phyloP scores from a whole-genome alignment of 2,888 invertebrate genomes.

The Pterobdella sp. region DNA sequence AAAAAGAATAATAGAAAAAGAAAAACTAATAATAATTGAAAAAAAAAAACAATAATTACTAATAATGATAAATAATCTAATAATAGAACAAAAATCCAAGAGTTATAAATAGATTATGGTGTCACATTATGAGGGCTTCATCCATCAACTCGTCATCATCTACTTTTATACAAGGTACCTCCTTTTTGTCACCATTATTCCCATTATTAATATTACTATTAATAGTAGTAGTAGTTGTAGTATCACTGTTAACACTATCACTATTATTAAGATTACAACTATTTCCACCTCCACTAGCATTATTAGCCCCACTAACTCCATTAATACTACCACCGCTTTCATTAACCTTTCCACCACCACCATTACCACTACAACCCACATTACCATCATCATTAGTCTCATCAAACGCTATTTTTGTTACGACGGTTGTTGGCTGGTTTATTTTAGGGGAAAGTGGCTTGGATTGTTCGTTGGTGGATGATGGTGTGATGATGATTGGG shows the following conservation, averaged over 20 bases:
- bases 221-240: neutral
- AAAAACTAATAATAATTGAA: too few relatives aligned
- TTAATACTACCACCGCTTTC: neutral
- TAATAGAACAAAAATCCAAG: too few relatives aligned
- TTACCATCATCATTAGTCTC: neutral
- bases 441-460: too few relatives aligned
- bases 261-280: neutral
- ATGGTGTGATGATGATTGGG: too few relatives aligned
- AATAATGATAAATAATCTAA: too few relatives aligned
- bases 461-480: too few relatives aligned
- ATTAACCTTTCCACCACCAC: neutral
- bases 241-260: neutral
- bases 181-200: neutral
- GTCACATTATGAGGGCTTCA: conserved; percentile 32
- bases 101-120: too few relatives aligned
- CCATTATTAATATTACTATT: neutral
- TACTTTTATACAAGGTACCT: neutral
- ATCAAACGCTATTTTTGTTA: too few relatives aligned
- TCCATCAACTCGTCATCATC: conserved; percentile 32
- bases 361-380: neutral
- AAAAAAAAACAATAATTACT: too few relatives aligned
- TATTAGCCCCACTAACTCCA: neutral
- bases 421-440: too few relatives aligned
- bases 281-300: neutral
- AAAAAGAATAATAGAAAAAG: too few relatives aligned